Evolutionary conservation across 1,140 invertebrate species (phyloP), one percentile per base, ranked within the genome.

Genomic region (Zaprionus kolodkinae): DNA sequence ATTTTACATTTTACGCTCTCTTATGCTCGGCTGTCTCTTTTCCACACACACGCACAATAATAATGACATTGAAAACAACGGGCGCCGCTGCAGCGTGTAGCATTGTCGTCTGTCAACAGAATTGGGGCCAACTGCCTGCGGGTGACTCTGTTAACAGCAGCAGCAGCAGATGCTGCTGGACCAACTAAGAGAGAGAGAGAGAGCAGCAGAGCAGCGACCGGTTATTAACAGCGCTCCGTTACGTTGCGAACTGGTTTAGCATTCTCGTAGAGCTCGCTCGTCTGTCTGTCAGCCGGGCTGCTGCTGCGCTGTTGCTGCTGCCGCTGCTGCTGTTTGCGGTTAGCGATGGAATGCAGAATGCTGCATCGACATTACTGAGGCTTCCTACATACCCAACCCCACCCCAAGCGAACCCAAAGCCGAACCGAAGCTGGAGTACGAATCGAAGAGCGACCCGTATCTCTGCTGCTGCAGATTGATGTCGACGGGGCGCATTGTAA

Each of bases 41-140:
- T 30, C 27, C 40, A n/a, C 66, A 70, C 43, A 52, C 60, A 59
- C 43, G 40, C 60, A 66, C 56, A 74, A 69, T 77, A 79, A 87
- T 79, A 72, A 76, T 87, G 83, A 87, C 84, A 87, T 87, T 87
- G 83, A 87, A 87, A 88, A 70, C 45, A 21, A 17, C 45, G n/a
- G 15, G 45, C 63, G 61, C 40, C 66, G 66, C 43, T 9, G 6
- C 33, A 30, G 27, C 27, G 27, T 30, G 33, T 35, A 52, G 62
- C 68, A 50, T 76, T 50, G 67, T 71, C 52, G 78, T 76, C 59
- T 81, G 81, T 85, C 78, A 85, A 78, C 81, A 80, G 78, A 75
- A 75, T 80, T 55, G 74, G 71, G 71, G 75, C 76, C 66, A 69
- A 67, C 60, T 64, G 79, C 62, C 73, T 72, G 59, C 59, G 66